Evolutionary conservation across 2,888 invertebrate genomes (phyloP), one percentile per base, ranked within the genome.

Genomic region (Drosophila picticornis): DNA sequence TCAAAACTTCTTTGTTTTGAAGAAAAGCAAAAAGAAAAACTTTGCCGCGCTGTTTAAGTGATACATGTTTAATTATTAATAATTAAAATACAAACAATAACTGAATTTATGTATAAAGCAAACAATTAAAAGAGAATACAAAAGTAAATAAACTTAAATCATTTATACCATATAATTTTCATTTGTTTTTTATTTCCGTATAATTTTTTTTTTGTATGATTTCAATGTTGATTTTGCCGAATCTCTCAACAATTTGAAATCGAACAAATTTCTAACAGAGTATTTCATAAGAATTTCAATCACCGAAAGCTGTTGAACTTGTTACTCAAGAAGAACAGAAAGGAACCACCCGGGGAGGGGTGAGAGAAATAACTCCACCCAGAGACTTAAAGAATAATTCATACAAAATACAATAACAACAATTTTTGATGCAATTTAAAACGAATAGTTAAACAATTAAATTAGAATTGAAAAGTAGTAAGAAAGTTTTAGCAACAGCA

Each of bases 91-190:
- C 70, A 75, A 83, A 61, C 72, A 80, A 78, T 81, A 81, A 87
- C 83, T 88, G 87, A 84, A 87, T 87, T 85, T 89, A 89, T 88
- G 84, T 89, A 84, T 83, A 86, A 77, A 84, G 72, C 64, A 69
- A 84, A 59, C 52, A 36, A 36, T 51, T 56, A 70, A 56, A 72
- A 61, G 32, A 66, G 36, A 67, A 61, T 59, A 59, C n/a, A 67
- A 56, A n/a, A 22, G 50, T 38, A 80, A 79, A 79, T 75, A 81
- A 78, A 87, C 67, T 71, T 77, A 77, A 80, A 75, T 65, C 77
- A 81, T 89, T 75, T 81, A 89, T 77, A 80, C 59, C 53, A 63
- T 66, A 67, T 75, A 60, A 59, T 77, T 83, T 72, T 19, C 9
- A 60, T 43, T 62, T 13, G 19, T 48, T 36, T 68, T 78, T 52